Conservation (phyloP, 2,113 vertebrate genomes). For the Maccullochella peelii region DNA sequence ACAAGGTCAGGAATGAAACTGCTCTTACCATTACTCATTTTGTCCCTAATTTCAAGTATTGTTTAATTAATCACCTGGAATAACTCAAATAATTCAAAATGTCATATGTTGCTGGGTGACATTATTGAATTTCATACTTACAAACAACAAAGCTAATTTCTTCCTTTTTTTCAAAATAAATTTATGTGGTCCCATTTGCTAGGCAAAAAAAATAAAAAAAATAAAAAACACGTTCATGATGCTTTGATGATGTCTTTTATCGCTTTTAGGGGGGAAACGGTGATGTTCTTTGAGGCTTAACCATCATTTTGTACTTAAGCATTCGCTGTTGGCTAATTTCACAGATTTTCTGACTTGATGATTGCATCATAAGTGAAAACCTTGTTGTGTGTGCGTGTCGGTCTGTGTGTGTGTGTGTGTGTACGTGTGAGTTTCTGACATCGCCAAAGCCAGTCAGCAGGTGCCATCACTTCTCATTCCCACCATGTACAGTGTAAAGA, state of each 20-base stretch:
- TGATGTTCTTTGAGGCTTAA: conserved; percentile 31
- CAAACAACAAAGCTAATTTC: conserved; percentile 22
- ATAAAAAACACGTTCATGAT: neutral
- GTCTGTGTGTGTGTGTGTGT: conserved; percentile 30
- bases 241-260: neutral
- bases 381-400: conserved; percentile 45
- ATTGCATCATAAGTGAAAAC: conserved; percentile 75
- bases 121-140: conserved; percentile 55
- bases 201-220: neutral
- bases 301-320: conserved; percentile 37
- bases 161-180: conserved; percentile 10
- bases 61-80: conserved; percentile 84
- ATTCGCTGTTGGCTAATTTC: conserved; percentile 58
- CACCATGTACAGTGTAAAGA: conserved; percentile 71
- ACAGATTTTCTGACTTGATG: conserved; percentile 69
- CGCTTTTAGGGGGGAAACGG: conserved; percentile 12
- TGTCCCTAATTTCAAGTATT: conserved; percentile 81
- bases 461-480: conserved; percentile 80
- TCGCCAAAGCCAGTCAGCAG: conserved; percentile 73
- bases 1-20: conserved; percentile 85
- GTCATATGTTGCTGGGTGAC: conserved; percentile 63
- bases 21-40: conserved; percentile 83
- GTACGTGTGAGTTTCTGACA: conserved; percentile 71
- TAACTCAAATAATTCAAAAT: conserved; percentile 78
- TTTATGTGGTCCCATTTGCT: neutral